Base-by-base conservation (phyloP, 30 jellyfish, hydroid and myxozoan species). In the Nemopilema nomurai region DNA sequence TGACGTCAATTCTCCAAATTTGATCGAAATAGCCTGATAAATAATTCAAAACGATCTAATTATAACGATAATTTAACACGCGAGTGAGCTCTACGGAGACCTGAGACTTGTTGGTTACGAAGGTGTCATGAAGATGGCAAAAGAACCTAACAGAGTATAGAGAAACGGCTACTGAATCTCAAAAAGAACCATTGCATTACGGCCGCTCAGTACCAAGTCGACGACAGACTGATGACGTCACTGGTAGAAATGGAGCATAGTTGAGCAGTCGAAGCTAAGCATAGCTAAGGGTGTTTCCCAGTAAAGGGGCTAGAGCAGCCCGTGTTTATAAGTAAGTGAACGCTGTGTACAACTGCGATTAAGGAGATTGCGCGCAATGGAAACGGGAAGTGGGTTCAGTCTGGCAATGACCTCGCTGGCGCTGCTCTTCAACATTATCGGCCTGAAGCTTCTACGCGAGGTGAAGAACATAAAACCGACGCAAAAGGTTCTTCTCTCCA, bases 401-500 rank as follows among this genome's bases (percentile, higher is more conserved):
- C 25, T 64, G 18, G 33, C 26, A 13, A 33, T 32, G 4, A 64
- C 89, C 19, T 65, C 81, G 16, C 32, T 65, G 74, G 68, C 81
- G 1, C 28, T 80, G 1, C n/a, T 49, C 7, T 27, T 80, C 26
- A 80, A 80, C 51, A 18, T 80, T 19, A 51, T 80, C 52, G 89
- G 89, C 22, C 8, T 80, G 81, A 80, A 80, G 64, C 73, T 80
- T 23, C 30, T 80, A 28, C 81, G 28, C 4, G 81, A 66, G 18
- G 74, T 80, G 49, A 68, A 62, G 68, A 80, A 80, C 62, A 80
- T 80, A 17, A 67, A 68, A 20, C 33, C 30, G 21, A 66, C 68
- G 22, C 89, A 67, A 66, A 67, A 68, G 23, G 49, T 66, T 30
- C 19, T 80, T 74, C 63, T 80, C 8, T 16, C 89, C 31, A 65